These are phyloP conservation scores for Siniperca obscura DNA, from an alignment of 2,797 vertebrate species.

Conservation along the genomic window DNA sequence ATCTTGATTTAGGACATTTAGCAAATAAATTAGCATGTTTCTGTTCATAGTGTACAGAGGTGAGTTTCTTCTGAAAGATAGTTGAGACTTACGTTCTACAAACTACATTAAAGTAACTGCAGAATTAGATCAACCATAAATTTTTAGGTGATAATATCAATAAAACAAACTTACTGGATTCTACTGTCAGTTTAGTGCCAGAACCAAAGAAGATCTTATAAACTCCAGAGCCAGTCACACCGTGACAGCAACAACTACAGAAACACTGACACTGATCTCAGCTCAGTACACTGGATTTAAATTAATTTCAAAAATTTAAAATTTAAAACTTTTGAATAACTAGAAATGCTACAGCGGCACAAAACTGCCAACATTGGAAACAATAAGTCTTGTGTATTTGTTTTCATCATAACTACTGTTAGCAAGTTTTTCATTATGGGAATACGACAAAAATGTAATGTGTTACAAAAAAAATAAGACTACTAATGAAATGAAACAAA, in stretches of 20 bases:
- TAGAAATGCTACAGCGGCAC: neutral
- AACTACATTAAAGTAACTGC: neutral
- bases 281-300: neutral
- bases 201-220: slow-evolving; percentile 9
- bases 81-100: neutral
- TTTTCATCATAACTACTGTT: neutral
- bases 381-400: neutral
- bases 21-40: neutral
- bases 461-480: no score
- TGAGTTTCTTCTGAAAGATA: neutral
- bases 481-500: no score
- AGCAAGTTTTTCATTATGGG: neutral
- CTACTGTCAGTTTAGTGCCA: slow-evolving; percentile 9
- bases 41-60: neutral
- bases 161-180: slow-evolving; percentile 30
- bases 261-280: slow-evolving; percentile 7
- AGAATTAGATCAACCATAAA: neutral
- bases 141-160: neutral
- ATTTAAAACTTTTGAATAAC: neutral
- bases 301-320: neutral
- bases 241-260: neutral
- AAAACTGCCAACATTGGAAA: neutral
- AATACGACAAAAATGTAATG: neutral
- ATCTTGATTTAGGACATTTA: neutral
- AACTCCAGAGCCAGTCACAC: slow-evolving; percentile 27